A percentile compares a stretch with the other conserved stretches of the same genome.
Evolutionary conservation across 2,113 vertebrate species (phyloP).

Genomic region (Pholis gunnellus): DNA sequence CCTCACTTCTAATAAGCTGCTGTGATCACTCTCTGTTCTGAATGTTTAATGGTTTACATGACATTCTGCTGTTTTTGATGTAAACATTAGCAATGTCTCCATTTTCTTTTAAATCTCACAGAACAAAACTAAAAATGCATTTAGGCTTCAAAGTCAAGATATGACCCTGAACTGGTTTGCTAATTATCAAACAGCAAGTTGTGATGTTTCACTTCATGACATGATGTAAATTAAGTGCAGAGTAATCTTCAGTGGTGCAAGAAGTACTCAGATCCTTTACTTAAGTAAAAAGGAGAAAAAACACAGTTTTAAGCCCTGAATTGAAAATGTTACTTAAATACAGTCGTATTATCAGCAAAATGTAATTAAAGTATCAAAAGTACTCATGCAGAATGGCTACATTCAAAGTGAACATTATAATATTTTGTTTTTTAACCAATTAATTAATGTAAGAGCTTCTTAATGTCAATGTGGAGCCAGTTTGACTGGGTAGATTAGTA

Average conservation of each 20-base stretch:
- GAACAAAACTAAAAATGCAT: not conserved
- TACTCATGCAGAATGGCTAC: not conserved
- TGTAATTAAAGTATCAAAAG: not conserved
- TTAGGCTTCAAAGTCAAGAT: not conserved
- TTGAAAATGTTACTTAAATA: not conserved
- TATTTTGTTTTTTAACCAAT: not conserved
- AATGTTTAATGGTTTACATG: conserved; percentile 50
- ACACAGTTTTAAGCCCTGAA: not conserved
- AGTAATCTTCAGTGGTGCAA: not conserved
- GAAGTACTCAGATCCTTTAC: not conserved
- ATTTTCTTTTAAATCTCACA: not conserved
- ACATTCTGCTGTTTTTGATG: conserved; percentile 37
- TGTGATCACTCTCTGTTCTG: conserved; percentile 13
- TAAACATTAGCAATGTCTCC: conserved; percentile 36
- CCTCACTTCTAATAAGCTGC: conserved; percentile 3
- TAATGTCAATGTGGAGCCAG: not conserved
- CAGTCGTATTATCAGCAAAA: not conserved
- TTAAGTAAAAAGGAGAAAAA: not conserved
- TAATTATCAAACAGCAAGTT: not conserved
- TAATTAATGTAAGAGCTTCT: not conserved
- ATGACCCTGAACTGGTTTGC: not conserved
- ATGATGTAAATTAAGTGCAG: not conserved
- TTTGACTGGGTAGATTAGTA: not conserved
- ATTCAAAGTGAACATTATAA: not conserved
- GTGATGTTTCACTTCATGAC: not conserved